These are phyloP conservation scores for Rhorus exstirpatorius DNA, from an alignment of 2,888 invertebrate species.

Conservation along the genomic window DNA sequence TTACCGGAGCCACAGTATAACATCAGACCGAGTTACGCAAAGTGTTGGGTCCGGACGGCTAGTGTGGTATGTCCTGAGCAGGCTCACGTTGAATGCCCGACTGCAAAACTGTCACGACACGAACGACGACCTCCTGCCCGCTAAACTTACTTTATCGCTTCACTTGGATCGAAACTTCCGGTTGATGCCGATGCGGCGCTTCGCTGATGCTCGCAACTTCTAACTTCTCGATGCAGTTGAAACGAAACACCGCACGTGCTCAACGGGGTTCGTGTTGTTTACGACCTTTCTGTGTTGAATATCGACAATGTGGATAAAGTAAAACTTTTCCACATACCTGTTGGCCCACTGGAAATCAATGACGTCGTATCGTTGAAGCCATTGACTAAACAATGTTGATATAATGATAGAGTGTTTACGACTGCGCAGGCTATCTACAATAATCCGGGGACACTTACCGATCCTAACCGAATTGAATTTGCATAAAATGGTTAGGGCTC, in stretches of 20 bases:
- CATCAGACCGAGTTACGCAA: conserved; percentile 84
- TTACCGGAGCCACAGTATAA: conserved; percentile 78
- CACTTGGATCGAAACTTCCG: conserved; percentile 70
- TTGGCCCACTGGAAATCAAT: conserved; percentile 35
- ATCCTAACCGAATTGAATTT: no score
- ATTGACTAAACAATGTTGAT: not conserved
- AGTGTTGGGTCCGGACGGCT: conserved; percentile 75
- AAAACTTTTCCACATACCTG: conserved; percentile 39
- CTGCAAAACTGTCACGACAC: conserved; percentile 52
- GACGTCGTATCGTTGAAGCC: not conserved
- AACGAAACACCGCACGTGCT: conserved; percentile 46
- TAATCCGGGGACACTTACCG: no score
- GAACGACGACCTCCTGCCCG: conserved; percentile 48
- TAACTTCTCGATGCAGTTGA: conserved; percentile 39
- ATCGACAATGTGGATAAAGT: conserved; percentile 35
- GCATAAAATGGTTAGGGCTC: not conserved
- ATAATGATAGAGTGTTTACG: not conserved
- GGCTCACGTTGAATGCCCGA: conserved; percentile 38
- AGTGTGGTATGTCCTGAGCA: conserved; percentile 48
- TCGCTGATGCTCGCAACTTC: conserved; percentile 58
- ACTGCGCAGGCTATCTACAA: not conserved
- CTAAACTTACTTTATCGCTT: conserved; percentile 66
- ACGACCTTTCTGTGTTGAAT: conserved; percentile 32
- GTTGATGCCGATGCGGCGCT: conserved; percentile 59
- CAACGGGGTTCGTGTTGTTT: conserved; percentile 33